A percentile compares a stretch with the other conserved stretches of the same genome.
Conservation (phyloP, 2,888 invertebrate species). For the Hanleya hanleyi region DNA sequence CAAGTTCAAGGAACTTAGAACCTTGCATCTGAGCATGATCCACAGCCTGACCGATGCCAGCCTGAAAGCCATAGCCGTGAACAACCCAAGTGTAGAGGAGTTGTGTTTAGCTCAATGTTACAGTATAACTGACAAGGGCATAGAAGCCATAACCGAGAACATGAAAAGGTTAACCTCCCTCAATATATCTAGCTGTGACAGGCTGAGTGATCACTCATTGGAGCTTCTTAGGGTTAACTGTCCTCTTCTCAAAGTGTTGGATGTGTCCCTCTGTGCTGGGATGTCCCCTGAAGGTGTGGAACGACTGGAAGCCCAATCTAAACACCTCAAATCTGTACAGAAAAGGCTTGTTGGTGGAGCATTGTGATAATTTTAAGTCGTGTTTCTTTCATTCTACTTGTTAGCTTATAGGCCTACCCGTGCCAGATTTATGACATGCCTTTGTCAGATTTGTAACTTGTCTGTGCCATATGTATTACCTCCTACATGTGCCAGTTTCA, state of each 20-base stretch:
- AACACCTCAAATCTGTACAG: conserved; percentile 51
- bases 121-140: conserved; percentile 81
- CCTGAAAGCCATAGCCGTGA: conserved; percentile 79
- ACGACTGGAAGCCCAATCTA: conserved; percentile 49
- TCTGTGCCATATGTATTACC: too few relatives aligned
- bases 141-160: conserved; percentile 75
- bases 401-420: too few relatives aligned
- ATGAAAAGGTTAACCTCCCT: conserved; percentile 77
- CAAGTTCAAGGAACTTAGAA: conserved; percentile 79
- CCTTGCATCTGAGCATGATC: conserved; percentile 80
- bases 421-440: too few relatives aligned
- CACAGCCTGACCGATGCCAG: conserved; percentile 81
- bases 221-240: conserved; percentile 76
- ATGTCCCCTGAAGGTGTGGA: conserved; percentile 64
- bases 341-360: conserved; percentile 53
- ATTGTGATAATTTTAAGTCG: too few relatives aligned
- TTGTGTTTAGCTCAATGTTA: conserved; percentile 81
- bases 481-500: too few relatives aligned
- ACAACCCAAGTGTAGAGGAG: conserved; percentile 82
- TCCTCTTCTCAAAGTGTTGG: conserved; percentile 77
- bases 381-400: too few relatives aligned
- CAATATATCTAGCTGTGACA: conserved; percentile 79
- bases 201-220: conserved; percentile 78
- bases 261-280: conserved; percentile 75
- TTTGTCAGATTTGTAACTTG: too few relatives aligned